Base-by-base conservation (phyloP, 1,140 invertebrate genomes). In the Myzus persicae region DNA sequence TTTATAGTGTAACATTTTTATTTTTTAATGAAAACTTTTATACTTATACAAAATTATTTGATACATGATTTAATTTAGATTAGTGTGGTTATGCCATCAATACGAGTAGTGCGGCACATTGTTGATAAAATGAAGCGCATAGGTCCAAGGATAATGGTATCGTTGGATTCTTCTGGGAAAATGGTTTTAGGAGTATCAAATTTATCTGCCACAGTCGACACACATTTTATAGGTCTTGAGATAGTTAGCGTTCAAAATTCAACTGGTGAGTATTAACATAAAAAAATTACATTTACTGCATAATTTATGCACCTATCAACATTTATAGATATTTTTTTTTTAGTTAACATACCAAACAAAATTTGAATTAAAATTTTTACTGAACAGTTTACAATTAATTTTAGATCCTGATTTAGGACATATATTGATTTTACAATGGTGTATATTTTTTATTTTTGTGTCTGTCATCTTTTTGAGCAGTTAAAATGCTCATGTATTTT, bases 41-140 rank as follows among this genome's bases (percentile, higher is more conserved):
- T 11, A 40, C 24, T 40, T 8, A 1, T 84, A 31, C 6, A 42
- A 31, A 54, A 42, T 42, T 59, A 59, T 90, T 59, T 14, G n/a
- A 14, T 59, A 0, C 40, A 1, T 54, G 1, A 89, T 90, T 67
- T 36, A 31, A 90, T 90, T 26, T 87, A 94, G 94, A 94, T 95
- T 40, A 93, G 91, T 93, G 91, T 85, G 54, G 36, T 93, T 40
- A 84, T 93, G 81, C 91, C 91, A 40, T 93, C 76, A 40, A 93
- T 93, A 93, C n/a, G 81, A 93, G 46, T 93, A 31, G 81, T 93
- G n/a, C 42, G 91, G 14, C 91, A 93, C 4, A 82, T 93, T 42
- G 81, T 93, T 48, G 91, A 93, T 26, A 93, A 93, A 7, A 93
- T 93, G 91, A 93, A 93, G 85, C 91, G 36, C 51, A 93, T 93